Evolutionary conservation across 2,797 vertebrate genomes (phyloP), one percentile per base, ranked within the genome.

Genomic region (Macroramphosus scolopax): DNA sequence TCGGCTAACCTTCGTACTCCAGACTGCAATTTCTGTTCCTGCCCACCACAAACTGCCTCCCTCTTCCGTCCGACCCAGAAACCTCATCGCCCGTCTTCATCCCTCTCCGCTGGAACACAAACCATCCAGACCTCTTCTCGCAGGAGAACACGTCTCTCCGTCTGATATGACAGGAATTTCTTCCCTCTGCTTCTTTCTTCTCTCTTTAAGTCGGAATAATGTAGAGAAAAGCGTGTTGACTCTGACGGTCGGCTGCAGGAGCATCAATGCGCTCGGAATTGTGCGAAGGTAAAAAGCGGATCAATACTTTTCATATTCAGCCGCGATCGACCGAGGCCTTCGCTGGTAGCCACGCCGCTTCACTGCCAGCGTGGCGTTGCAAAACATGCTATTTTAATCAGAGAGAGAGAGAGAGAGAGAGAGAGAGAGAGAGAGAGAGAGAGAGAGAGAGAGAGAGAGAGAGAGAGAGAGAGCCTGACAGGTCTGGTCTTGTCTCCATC

Each of bases 301-400:
- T 90, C 87, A 75, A 91, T 90, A 85, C 58, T 81, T 87, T 88
- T 91, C 81, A 88, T 89, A 88, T 89, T 87, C 78, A 49, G 46
- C 70, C 34, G 69, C 17, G 66, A 90, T 90, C 82, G 87, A 90
- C 88, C 81, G 61, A 30, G 44, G 63, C 66, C 69, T 69, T 72
- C 72, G 28, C 64, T 43, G n/a, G n/a, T 60, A 63, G 59, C 67
- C 52, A 47, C 47, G 9, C 32, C 10, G 67, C 78, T 71, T 78
- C 75, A 51, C 67, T 63, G 65, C 57, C 59, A 48, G 60, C 64
- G 14, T 34, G 31, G 45, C 46, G 13, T 51, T 73, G 63, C 50
- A 38, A 70, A 80, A 83, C 60, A 26, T 75, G 72, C 71, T 66
- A 75, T 85, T 83, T 79, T 82, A 82, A 82, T 85, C 76, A 75